Base-by-base conservation (phyloP, 2,113 vertebrate species). In the Merops nubicus region DNA sequence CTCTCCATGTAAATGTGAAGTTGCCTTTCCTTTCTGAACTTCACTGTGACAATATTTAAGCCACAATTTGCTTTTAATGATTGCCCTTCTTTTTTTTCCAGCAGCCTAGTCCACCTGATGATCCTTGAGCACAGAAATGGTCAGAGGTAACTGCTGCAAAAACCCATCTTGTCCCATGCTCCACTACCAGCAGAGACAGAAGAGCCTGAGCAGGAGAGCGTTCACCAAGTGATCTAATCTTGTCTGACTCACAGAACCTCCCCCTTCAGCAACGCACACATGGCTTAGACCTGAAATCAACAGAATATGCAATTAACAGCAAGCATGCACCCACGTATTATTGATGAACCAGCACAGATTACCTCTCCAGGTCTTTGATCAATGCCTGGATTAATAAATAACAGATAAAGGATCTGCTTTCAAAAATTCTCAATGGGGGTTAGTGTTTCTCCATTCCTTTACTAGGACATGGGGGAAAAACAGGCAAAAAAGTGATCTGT, bases 341-440 rank as follows among this genome's bases (percentile, higher is more conserved):
- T 38, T 57, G 89, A 94, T 69, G 36, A 85, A 73, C 40, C 1
- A 1, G 50, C 33, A 62, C 5, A 17, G 29, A 77, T 80, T 54
- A 96, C 70, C 42, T 48, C 59, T 80, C 59, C 54, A 29, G 45
- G 38, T 42, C 26, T 90, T 85, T 70, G 78, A 90, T 79, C 19
- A 29, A 34, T 26, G 7, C 38, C 69, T 78, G 81, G 60, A 77
- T 91, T 91, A 83, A 91, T 68, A 92, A 86, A 54, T 11, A 77
- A 62, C 33, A 83, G 31, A 67, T 17, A 50, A 77, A 88, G 34
- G 34, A 53, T 70, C 85, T 80, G 38, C 54, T 79, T 83, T 38
- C 33, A 67, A 74, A 96, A 93, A 95, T 93, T 94, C 88, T 94
- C 89, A 96, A 90, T 93, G 96, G 29, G 34, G 53, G 21, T 74